Base-by-base conservation (phyloP, 2,113 vertebrate genomes). In the Paracanthobrama guichenoti region DNA sequence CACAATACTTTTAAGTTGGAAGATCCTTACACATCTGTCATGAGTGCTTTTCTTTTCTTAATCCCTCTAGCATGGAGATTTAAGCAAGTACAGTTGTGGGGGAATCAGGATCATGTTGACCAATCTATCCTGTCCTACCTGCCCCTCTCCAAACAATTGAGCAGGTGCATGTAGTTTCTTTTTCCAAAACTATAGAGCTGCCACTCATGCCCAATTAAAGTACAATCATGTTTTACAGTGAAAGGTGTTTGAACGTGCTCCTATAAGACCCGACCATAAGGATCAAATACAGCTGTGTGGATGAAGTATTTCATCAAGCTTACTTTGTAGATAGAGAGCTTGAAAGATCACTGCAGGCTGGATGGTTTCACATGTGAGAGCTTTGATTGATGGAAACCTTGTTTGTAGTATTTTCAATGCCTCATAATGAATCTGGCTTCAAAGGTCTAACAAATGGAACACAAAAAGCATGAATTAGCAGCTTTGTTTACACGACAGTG, bases 101-200 rank as follows among this genome's bases (percentile, higher is more conserved):
- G 90, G 91, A 88, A 91, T 90, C 84, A 83, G 88, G 87, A 81
- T 77, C 67, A 71, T 85, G 57, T 60, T 84, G 81, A 88, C 79
- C 67, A 55, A 87, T 81, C 82, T 71, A 22, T 72, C 88, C 85
- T 48, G 84, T 86, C 86, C 87, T 91, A 75, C 85, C 86, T 90
- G 87, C 87, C 82, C 53, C 39, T 88, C 88, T 90, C 88, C 88
- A 86, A 91, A 90, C 90, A 91, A 91, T 89, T 67, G 86, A 93
- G 92, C 93, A 94, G 93, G 93, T 94, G 93, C 92, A 92, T 88
- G 92, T 90, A 80, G 18, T 78, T 12, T 60, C 8, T 60, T 72
- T 28, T 79, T 55, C 55, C 42, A 64, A 78, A 87, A 79, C 73
- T 50, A 77, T 78, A 87, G 86, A 62, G 60, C 86, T 78, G 55